Percentiles rank a stretch among this genome's conserved stretches.
Evolutionary conservation across 2,888 invertebrate genomes (phyloP).

Genomic region (Hesperia comma): DNA sequence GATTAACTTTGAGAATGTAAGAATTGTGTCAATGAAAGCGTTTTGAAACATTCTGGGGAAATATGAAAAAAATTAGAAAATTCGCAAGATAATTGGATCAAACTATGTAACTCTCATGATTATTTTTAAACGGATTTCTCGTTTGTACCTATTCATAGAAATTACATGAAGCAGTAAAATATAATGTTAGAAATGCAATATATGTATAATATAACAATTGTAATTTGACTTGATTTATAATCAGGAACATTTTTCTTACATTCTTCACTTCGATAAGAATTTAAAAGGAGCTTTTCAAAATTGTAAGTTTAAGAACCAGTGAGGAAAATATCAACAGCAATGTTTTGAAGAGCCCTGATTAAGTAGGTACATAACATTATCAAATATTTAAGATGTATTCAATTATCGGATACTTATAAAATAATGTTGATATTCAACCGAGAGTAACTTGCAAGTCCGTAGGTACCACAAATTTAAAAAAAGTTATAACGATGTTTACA

Average conservation of each 20-base stretch:
- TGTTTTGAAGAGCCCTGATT: conserved; percentile 9
- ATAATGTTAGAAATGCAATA: too few relatives aligned
- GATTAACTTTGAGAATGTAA: conserved; percentile 7
- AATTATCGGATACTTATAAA: neutral
- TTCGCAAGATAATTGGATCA: neutral
- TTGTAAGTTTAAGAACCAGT: neutral
- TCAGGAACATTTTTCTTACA: conserved; percentile 12
- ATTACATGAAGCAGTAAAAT: too few relatives aligned
- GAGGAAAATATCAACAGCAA: neutral
- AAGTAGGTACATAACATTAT: conserved; percentile 4
- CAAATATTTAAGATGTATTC: conserved; percentile 15
- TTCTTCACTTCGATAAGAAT: neutral
- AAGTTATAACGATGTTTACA: neutral
- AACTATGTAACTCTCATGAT: neutral
- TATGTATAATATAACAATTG: too few relatives aligned
- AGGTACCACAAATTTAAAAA: neutral
- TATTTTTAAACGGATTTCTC: too few relatives aligned
- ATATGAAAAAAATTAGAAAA: neutral
- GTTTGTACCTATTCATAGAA: too few relatives aligned
- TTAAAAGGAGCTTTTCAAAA: conserved; percentile 10
- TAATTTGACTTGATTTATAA: too few relatives aligned
- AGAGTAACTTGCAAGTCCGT: conserved; percentile 16
- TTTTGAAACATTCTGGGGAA: neutral
- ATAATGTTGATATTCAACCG: conserved; percentile 15
- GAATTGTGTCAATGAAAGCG: neutral